phyloP scores from a whole-genome alignment of 1,140 invertebrate species.

The Lasioglossum baleicum region DNA sequence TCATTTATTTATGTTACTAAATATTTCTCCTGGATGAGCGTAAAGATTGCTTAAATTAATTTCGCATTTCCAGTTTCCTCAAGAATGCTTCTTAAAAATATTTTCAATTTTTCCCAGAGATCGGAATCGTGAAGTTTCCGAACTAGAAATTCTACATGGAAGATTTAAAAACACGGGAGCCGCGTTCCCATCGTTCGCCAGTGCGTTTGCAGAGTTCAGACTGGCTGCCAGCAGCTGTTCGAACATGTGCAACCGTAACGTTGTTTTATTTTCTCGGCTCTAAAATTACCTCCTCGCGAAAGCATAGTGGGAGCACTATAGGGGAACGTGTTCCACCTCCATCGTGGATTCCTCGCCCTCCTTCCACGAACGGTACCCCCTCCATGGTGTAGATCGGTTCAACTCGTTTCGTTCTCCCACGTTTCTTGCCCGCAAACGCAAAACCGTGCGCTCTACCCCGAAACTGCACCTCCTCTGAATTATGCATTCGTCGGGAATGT shows the following conservation, averaged over 20 bases:
- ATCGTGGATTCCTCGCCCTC: neutral
- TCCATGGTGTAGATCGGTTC: neutral
- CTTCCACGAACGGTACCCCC: neutral
- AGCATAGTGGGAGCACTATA: neutral
- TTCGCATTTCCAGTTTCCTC: neutral
- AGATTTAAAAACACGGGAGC: neutral
- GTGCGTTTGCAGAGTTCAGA: slow-evolving; percentile 2
- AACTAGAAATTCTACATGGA: too few species aligned
- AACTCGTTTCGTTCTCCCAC: neutral
- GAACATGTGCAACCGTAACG: slow-evolving; percentile 47
- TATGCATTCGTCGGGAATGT: slow-evolving; percentile 41
- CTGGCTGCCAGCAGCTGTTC: slow-evolving; percentile 16
- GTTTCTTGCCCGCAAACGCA: slow-evolving; percentile 5
- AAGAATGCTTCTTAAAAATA: too few species aligned
- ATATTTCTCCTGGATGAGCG: too few species aligned
- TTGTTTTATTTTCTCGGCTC: slow-evolving; percentile 58
- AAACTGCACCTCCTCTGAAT: slow-evolving; percentile 43
- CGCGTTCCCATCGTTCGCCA: neutral
- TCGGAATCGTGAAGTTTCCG: too few species aligned
- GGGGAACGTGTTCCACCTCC: slow-evolving; percentile 27
- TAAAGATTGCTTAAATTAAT: too few species aligned
- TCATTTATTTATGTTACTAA: too few species aligned
- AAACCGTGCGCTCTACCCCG: neutral
- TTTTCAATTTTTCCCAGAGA: too few species aligned
- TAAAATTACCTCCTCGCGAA: slow-evolving; percentile 58